A percentile compares a stretch with the other conserved stretches of the same genome.
Conservation (phyloP, 2,888 invertebrate genomes). For the Dione juno region DNA sequence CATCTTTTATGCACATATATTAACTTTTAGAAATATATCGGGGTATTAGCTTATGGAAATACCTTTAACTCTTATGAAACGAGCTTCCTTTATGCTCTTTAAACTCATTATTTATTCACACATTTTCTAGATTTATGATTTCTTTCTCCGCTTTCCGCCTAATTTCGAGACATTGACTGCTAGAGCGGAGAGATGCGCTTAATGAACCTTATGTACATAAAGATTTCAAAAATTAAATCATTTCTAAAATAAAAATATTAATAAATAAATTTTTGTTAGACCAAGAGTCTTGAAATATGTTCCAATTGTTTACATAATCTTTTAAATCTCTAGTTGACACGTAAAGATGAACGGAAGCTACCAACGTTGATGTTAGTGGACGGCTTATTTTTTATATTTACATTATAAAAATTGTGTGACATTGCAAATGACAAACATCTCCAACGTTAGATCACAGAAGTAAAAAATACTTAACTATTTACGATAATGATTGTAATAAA, state of each 20-base stretch:
- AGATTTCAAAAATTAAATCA: no score
- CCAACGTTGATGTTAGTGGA: conserved; percentile 24
- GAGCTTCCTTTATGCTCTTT: conserved; percentile 12
- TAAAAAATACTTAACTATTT: not conserved
- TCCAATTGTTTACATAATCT: conserved; percentile 12
- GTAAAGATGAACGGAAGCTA: conserved; percentile 29
- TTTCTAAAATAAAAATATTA: no score
- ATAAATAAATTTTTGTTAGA: not conserved
- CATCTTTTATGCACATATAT: conserved; percentile 38
- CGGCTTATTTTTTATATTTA: conserved; percentile 30
- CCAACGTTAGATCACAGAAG: not conserved
- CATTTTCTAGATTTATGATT: not conserved
- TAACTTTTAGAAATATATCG: conserved; percentile 26
- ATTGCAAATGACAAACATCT: conserved; percentile 11
- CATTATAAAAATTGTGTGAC: conserved; percentile 18
- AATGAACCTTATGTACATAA: no score
- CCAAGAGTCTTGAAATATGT: not conserved
- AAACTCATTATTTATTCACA: not conserved
- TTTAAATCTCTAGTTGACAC: conserved; percentile 19
- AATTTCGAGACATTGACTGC: not conserved
- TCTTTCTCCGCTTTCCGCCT: not conserved
- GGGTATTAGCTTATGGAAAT: conserved; percentile 22
- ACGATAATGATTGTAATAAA: conserved; percentile 11
- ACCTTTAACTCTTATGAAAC: conserved; percentile 3
- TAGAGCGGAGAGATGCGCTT: no score